Percentiles rank a stretch among this genome's conserved stretches.
Evolutionary conservation across 2,888 invertebrate genomes (phyloP).

Genomic region (Cistogaster globosa): DNA sequence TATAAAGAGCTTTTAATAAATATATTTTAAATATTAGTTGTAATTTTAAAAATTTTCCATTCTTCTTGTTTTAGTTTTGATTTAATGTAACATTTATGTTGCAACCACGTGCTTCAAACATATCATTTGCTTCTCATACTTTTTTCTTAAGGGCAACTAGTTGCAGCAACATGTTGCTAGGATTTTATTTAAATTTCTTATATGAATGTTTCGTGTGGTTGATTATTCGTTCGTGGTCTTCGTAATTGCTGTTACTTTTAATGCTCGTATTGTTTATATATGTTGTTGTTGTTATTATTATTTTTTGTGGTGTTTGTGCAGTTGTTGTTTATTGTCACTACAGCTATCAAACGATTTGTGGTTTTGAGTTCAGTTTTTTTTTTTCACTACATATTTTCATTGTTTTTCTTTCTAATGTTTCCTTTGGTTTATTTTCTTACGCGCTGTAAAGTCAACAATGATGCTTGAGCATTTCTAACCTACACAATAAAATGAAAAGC

Average conservation of each 20-base stretch:
- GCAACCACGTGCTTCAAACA: constrained; percentile 66
- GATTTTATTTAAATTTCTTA: not conserved
- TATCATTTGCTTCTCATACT: not conserved
- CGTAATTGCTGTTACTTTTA: constrained; percentile 54
- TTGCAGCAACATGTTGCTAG: constrained; percentile 52
- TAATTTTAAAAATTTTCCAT: not conserved
- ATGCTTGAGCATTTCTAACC: constrained; percentile 28
- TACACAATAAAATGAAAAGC: not conserved
- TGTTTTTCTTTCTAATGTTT: constrained; percentile 31
- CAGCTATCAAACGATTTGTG: constrained; percentile 74
- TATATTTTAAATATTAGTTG: not conserved
- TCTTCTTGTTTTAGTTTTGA: not conserved
- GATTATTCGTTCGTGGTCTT: constrained; percentile 40
- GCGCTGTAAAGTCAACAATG: constrained; percentile 45
- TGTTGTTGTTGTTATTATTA: constrained; percentile 5
- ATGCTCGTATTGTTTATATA: constrained; percentile 20
- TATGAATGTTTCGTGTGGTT: constrained; percentile 15
- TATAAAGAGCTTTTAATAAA: not conserved
- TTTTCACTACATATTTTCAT: constrained; percentile 26
- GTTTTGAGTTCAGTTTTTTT: constrained; percentile 74
- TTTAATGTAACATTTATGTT: constrained; percentile 9
- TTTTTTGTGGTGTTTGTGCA: constrained; percentile 36
- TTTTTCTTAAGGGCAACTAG: constrained; percentile 14
- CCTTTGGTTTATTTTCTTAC: constrained; percentile 36
- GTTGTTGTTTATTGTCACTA: constrained; percentile 58